Percentiles rank a stretch among this genome's conserved stretches.
Conservation (phyloP, 2,797 vertebrate genomes). For the Coreius guichenoti region DNA sequence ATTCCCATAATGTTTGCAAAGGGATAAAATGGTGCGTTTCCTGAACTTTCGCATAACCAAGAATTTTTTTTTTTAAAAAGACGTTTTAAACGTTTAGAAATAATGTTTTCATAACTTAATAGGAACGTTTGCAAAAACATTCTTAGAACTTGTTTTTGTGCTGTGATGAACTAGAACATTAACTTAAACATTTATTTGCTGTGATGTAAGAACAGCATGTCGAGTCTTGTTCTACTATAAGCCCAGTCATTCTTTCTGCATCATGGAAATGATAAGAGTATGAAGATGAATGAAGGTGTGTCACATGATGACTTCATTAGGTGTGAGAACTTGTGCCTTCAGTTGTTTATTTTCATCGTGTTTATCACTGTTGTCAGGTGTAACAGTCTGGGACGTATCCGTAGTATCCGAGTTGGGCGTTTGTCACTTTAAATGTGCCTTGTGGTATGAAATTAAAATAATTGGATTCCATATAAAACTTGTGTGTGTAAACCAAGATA, state of each 20-base stretch:
- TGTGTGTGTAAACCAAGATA: neutral
- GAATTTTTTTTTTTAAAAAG: too few species aligned
- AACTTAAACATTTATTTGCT: neutral
- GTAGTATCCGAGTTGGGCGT: neutral
- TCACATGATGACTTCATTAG: neutral
- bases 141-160: neutral
- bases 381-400: neutral
- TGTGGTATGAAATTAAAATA: constrained; percentile 7
- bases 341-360: neutral
- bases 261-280: neutral
- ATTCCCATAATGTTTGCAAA: neutral
- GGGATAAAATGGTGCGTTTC: too few species aligned
- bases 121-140: neutral
- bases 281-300: neutral
- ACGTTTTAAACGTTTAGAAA: neutral
- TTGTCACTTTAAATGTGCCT: neutral
- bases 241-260: neutral
- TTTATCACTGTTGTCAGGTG: neutral
- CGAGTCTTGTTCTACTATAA: neutral
- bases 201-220: neutral
- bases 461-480: constrained; percentile 1
- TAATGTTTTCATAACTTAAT: neutral
- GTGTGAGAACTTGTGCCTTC: neutral
- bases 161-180: neutral
- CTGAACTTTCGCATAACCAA: too few species aligned